phyloP scores from a whole-genome alignment of 1,140 invertebrate genomes.

The Ostrea denselamellosa region DNA sequence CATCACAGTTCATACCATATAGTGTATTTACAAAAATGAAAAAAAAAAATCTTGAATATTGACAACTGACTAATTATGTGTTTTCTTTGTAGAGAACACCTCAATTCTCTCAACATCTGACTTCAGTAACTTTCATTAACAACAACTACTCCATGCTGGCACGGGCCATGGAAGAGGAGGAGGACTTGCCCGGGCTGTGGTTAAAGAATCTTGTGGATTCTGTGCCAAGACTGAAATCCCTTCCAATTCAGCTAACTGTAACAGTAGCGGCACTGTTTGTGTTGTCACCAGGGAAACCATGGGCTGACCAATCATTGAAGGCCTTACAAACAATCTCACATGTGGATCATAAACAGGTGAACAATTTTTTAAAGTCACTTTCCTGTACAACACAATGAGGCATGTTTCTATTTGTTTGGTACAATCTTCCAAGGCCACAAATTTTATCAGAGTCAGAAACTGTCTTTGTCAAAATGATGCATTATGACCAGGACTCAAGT shows the following conservation, averaged over 20 bases:
- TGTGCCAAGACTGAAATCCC: conserved; percentile 41
- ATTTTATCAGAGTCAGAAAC: too few species aligned
- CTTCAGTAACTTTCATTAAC: not conserved
- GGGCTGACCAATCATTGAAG: conserved; percentile 11
- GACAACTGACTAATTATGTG: not conserved
- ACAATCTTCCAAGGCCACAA: too few species aligned
- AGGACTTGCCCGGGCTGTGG: conserved; percentile 37
- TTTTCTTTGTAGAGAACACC: not conserved
- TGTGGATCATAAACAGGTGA: conserved; percentile 59
- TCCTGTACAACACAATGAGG: too few species aligned
- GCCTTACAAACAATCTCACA: conserved; percentile 56
- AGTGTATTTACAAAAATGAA: too few species aligned
- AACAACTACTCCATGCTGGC: conserved; percentile 40
- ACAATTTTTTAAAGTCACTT: not conserved
- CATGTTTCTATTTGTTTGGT: too few species aligned
- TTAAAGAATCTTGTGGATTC: conserved; percentile 50
- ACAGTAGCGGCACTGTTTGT: conserved; percentile 56
- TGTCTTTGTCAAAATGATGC: too few species aligned
- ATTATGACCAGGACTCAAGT: too few species aligned
- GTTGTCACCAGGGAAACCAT: conserved; percentile 16
- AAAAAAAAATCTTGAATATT: not conserved
- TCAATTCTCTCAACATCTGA: not conserved
- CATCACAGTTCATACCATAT: too few species aligned
- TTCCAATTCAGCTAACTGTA: conserved; percentile 53
- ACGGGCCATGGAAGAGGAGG: not conserved